Percentiles rank a stretch among this genome's conserved stretches.
Conservation (phyloP, 2,113 vertebrate species). For the Helogale parvula region DNA sequence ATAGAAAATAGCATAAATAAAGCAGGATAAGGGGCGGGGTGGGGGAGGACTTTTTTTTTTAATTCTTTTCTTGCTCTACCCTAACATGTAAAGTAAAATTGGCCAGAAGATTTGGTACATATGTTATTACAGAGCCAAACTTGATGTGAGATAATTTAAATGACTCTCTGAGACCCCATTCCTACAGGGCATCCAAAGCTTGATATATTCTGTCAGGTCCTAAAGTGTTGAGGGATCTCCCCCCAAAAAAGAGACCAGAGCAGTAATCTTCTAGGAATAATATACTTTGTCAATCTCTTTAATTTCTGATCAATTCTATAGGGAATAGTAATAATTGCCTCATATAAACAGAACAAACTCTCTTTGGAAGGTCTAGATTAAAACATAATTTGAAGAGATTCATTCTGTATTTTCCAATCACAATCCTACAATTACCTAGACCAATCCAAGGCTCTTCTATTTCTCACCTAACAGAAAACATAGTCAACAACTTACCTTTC, state of each 20-base stretch:
- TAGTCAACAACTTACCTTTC: slow-evolving; percentile 74
- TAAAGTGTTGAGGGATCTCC: neutral
- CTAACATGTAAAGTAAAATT: slow-evolving; percentile 11
- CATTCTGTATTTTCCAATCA: slow-evolving; percentile 6
- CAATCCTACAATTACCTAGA: neutral
- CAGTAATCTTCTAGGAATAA: neutral
- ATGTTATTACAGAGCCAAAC: neutral
- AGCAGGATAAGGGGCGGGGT: neutral
- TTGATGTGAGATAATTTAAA: neutral
- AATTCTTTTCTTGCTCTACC: slow-evolving; percentile 17
- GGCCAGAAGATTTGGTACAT: neutral
- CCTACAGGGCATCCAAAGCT: neutral
- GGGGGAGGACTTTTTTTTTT: neutral
- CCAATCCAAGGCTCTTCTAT: neutral
- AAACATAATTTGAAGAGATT: slow-evolving; percentile 43
- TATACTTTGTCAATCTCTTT: neutral
- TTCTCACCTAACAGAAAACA: slow-evolving; percentile 37
- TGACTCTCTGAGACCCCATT: neutral
- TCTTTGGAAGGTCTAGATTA: slow-evolving; percentile 38
- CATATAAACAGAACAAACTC: slow-evolving; percentile 32
- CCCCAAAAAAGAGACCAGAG: neutral
- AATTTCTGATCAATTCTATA: slow-evolving; percentile 5
- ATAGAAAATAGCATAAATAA: neutral
- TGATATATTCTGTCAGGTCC: neutral
- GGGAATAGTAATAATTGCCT: neutral